Percentiles rank a stretch among this genome's conserved stretches.
Conservation (phyloP, 2,113 vertebrate genomes). For the Esox niger region DNA sequence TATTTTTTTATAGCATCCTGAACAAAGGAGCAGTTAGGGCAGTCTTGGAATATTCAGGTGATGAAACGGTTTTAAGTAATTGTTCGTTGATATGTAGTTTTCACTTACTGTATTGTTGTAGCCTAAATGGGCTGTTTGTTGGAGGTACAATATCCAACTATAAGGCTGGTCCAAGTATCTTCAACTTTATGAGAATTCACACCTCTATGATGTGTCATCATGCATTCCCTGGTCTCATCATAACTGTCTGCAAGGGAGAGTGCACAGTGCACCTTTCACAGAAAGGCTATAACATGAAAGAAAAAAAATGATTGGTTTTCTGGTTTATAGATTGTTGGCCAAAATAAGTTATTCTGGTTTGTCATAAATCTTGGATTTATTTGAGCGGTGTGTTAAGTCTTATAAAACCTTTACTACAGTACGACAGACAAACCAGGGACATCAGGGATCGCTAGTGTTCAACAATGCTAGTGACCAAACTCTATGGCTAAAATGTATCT, state of each 20-base stretch:
- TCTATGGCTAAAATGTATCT: not conserved
- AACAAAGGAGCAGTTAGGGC: constrained; percentile 43
- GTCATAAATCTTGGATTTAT: constrained; percentile 70
- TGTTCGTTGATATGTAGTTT: constrained; percentile 40
- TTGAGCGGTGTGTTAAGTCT: constrained; percentile 70
- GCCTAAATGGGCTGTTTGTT: too few relatives aligned
- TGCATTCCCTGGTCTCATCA: not conserved
- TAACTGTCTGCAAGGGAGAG: not conserved
- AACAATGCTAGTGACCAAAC: not conserved
- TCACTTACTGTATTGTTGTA: constrained; percentile 8
- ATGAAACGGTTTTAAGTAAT: constrained; percentile 23
- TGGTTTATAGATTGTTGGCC: constrained; percentile 72
- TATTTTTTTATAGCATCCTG: constrained; percentile 42
- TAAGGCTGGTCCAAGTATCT: not conserved
- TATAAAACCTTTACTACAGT: constrained; percentile 73
- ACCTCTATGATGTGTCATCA: not conserved
- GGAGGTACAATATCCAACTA: too few relatives aligned
- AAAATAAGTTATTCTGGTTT: constrained; percentile 62
- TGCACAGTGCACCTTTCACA: not conserved
- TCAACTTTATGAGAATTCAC: not conserved
- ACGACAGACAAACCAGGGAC: constrained; percentile 12
- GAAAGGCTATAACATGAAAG: constrained; percentile 19
- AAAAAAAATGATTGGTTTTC: constrained; percentile 67
- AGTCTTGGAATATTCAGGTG: constrained; percentile 26
- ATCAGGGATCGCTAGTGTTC: constrained; percentile 34